Evolutionary conservation across 2,888 invertebrate genomes (phyloP), one percentile per base, ranked within the genome.

Genomic region (Eristalis arbustorum): DNA sequence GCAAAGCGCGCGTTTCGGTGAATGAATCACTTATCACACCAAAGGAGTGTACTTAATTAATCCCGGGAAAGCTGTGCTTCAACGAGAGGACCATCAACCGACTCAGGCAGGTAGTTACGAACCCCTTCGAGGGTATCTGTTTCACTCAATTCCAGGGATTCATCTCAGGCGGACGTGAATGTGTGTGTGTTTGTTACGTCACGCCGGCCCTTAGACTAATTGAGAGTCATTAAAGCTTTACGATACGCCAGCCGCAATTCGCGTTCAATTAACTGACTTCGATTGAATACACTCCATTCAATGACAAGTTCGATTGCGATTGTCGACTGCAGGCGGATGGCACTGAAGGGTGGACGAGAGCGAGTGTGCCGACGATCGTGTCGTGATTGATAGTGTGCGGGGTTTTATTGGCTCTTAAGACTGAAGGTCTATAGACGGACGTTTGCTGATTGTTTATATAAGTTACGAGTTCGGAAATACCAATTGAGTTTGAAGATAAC

Each of bases 221-320:
- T 85, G 85, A 77, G 73, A 37, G 69, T 71, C 76, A 71, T 81
- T 85, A 85, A 85, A 77, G 74, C 37, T 76, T 73, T 80, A 77
- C 66, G 56, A 56, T 25, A 66, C 77, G 64, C 69, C 61, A 71
- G 75, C 42, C 23, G 10, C 8, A 62, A 31, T 40, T 42, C 40
- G 34, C 22, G 63, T 40, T 79, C 79, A 85, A 81, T 85, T 71
- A 85, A 77, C 22, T 8, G 68, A 11, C 22, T 69, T 81, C 59
- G 80, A 84, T 81, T 85, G 77, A 56, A 63, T 67, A 79, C 68
- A n/a, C 4, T 80, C 37, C 68, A 63, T 68, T 76, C 63, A 80
- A 68, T 69, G 62, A 68, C 63, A 69, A 69, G 68, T 68, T 68
- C 68, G 37, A 18, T 80, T 59, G 49, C 61, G 49, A 74, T 59